Evolutionary conservation across 1,140 invertebrate species (phyloP).

Genomic region (Colletes gigas): DNA sequence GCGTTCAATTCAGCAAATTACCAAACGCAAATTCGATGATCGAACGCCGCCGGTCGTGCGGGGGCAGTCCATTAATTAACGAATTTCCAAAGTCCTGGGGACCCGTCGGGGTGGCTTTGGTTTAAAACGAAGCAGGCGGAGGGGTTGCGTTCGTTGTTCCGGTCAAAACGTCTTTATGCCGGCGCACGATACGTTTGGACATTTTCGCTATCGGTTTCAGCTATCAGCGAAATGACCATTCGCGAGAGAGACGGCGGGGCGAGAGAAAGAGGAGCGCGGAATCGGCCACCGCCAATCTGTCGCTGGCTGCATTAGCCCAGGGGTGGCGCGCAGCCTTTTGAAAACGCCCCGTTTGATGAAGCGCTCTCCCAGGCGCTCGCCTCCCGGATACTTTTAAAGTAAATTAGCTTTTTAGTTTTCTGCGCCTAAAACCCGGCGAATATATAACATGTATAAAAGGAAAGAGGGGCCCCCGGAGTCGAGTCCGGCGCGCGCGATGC

Average conservation of each 20-base stretch:
- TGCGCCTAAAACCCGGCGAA: conserved; percentile 75
- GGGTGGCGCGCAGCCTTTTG: conserved; percentile 67
- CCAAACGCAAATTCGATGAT: neutral
- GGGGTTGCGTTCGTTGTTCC: conserved; percentile 21
- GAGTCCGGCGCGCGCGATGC: conserved; percentile 42
- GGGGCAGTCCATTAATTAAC: conserved; percentile 27
- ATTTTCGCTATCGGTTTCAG: conserved; percentile 74
- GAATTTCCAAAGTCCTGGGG: conserved; percentile 4
- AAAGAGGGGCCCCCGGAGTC: conserved; percentile 54
- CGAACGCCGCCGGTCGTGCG: neutral
- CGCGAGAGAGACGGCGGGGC: conserved; percentile 24
- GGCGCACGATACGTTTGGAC: conserved; percentile 70
- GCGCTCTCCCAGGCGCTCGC: conserved; percentile 32
- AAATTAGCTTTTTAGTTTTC: conserved; percentile 82
- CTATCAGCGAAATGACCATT: conserved; percentile 79
- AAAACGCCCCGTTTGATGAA: conserved; percentile 77
- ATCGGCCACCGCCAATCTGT: conserved; percentile 78
- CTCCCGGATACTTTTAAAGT: conserved; percentile 80
- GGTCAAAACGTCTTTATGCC: conserved; percentile 63
- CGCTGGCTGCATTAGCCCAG: conserved; percentile 79
- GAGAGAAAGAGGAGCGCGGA: conserved; percentile 37
- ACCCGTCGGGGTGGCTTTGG: neutral
- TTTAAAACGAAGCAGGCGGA: conserved; percentile 16
- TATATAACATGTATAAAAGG: conserved; percentile 74
- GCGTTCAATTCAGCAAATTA: neutral